Evolutionary conservation across 2,888 invertebrate genomes (phyloP), one percentile per base, ranked within the genome.

Genomic region (Steinernema hermaphroditum): DNA sequence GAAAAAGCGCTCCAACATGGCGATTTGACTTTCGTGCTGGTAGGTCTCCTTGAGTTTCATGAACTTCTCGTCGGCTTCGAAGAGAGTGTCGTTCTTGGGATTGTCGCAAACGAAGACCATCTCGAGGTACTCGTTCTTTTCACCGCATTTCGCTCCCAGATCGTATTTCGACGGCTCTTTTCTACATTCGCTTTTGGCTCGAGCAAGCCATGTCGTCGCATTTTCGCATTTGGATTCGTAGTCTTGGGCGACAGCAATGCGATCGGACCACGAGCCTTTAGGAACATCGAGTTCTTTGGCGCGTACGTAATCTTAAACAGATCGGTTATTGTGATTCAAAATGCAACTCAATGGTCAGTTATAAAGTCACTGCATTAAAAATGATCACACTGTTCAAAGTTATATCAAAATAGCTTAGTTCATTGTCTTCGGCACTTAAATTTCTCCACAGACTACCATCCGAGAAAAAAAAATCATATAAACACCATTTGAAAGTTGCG

Each of bases 91-190:
- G 62, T 62, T 62, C 62, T 62, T 62, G 4, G 62, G 32, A 8
- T 34, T 9, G 62, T 62, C 62, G 29, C 62, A 62, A 9, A 62
- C 62, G 16, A 62, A 62, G 32, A 62, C 4, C 16, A 62, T 62
- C 62, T 62, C 62, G 2, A 29, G 62, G n/a, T 62, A 62, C 29
- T 29, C 27, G 2, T 62, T 19, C 6, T 2, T 1, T 2, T 29
- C 4, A 12, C 62, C 62, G 32, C 62, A 62, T 29, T 34, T 9
- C 16, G 16, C 62, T 29, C 62, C 62, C 2, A 62, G 19, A 14
- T 2, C 1, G 19, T 32, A 34, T n/a, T 29, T 19, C 19, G 14
- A 1, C 1, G 32, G 29, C 16, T 4, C 2, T 32, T 32, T 62
- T 29, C 62, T 32, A 16, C 62, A 62, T 29, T 62, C 62, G 16